Evolutionary conservation across 1,140 invertebrate genomes (phyloP), one percentile per base, ranked within the genome.

Genomic region (Nasonia vitripennis): DNA sequence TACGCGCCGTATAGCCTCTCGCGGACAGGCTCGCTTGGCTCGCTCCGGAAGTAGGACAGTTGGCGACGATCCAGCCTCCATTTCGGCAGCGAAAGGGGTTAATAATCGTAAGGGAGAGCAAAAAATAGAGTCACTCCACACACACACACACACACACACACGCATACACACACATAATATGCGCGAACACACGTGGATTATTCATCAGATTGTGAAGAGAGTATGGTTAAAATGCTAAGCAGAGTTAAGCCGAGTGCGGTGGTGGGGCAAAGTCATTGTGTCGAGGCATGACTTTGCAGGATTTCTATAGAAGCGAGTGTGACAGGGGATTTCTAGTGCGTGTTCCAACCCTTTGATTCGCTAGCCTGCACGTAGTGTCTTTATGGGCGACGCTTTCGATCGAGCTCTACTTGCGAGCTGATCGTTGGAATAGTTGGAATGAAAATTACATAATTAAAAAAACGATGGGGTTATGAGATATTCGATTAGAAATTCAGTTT

Each of bases 31-130:
- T 87, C 75, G 88, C 86, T 88, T 86, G 84, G 81, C 85, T 85
- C 67, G 78, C 78, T 45, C 74, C 78, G 83, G 87, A 89, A 89
- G 87, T 89, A 86, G 87, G 79, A 74, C 88, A 85, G 81, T 89
- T 88, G 89, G 88, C 87, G 68, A 31, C 5, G 75, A 2, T 88
- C 88, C 89, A 90, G 71, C 34, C 75, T 37, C 55, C 78, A 31
- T 10, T 23, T 62, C 55, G n/a, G 17, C 0, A n/a, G 79, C 87
- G 83, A 78, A 70, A 55, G 31, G 70, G 51, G 68, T 75, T 85
- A 74, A 80, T 80, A 79, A 85, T 85, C 71, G 34, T 82, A 67
- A 77, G 74, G 51, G 41, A 20, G 20, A 41, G 78, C n/a, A 71
- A 27, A 37, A 45, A 75, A 73, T n/a, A 27, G 79, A 70, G 3